These are phyloP conservation scores for Oscheius sp. DNA, from an alignment of 2,888 invertebrate genomes.

Conservation along the genomic window DNA sequence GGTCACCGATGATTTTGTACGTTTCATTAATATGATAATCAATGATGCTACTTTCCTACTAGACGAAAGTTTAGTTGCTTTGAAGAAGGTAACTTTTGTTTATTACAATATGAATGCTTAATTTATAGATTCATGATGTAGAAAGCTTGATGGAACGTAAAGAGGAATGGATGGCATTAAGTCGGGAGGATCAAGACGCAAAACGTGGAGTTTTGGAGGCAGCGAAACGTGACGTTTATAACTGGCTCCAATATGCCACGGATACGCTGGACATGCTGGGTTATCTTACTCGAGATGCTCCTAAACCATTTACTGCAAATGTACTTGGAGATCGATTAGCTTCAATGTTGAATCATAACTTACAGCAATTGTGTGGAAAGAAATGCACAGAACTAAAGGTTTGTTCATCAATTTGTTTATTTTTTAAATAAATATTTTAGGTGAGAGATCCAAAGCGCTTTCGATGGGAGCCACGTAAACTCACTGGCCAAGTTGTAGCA, in stretches of 20 bases:
- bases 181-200: conserved; percentile 57
- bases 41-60: conserved; percentile 95
- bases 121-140: conserved; percentile 79
- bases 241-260: conserved; percentile 76
- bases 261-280: conserved; percentile 99
- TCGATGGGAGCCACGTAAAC: conserved; percentile 93
- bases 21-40: conserved; percentile 94
- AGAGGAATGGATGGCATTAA: conserved; percentile 63
- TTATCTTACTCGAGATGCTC: conserved; percentile 89
- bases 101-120: neutral
- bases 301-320: conserved; percentile 91
- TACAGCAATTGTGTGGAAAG: conserved; percentile 86
- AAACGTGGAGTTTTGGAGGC: conserved; percentile 64
- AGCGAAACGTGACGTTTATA: conserved; percentile 73
- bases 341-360: conserved; percentile 97
- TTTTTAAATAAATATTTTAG: conserved; percentile 29
- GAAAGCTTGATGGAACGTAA: conserved; percentile 84
- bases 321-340: conserved; percentile 89
- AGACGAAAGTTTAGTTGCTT: conserved; percentile 92
- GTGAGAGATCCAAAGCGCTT: conserved; percentile 85
- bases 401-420: neutral
- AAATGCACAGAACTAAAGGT: conserved; percentile 69
- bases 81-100: conserved; percentile 76
- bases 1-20: conserved; percentile 79
- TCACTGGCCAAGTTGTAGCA: conserved; percentile 91